Evolutionary conservation across 2,113 vertebrate genomes (phyloP).

Genomic region (Nerophis lumbriciformis): DNA sequence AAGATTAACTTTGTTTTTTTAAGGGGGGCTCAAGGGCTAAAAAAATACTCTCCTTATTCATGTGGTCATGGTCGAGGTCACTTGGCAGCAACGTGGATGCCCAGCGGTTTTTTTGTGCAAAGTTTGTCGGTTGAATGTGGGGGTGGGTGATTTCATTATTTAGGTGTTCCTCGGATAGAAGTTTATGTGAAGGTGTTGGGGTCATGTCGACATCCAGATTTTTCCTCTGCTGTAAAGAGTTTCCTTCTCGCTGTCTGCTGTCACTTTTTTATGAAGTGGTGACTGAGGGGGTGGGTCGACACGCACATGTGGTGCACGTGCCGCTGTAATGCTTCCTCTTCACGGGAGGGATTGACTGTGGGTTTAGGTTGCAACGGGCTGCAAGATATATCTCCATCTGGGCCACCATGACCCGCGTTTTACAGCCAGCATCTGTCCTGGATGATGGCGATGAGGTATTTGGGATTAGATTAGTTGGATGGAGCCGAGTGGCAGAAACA

Average conservation of each 20-base stretch:
- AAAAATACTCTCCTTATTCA: neutral
- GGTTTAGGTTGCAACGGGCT: constrained; percentile 3
- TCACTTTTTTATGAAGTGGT: constrained; percentile 18
- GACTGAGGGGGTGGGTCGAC: constrained; percentile 47
- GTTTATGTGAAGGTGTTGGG: neutral
- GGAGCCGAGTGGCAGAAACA: constrained; percentile 13
- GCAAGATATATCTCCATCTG: constrained; percentile 19
- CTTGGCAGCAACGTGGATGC: constrained; percentile 18
- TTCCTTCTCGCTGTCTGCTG: constrained; percentile 51
- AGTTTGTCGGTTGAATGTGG: neutral
- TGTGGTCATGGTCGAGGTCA: neutral
- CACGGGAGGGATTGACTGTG: neutral
- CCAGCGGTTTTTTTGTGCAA: constrained; percentile 55
- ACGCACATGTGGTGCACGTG: constrained; percentile 40
- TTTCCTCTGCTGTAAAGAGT: constrained; percentile 39
- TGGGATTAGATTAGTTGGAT: constrained; percentile 3
- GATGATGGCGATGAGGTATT: neutral
- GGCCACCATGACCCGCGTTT: neutral
- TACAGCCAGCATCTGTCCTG: neutral
- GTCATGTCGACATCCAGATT: constrained; percentile 45
- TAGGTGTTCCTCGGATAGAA: constrained; percentile 17
- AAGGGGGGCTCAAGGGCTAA: neutral
- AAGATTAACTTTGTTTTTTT: no score
- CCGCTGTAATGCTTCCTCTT: constrained; percentile 1
- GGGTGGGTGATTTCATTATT: constrained; percentile 16